These are phyloP conservation scores for Fratercula arctica DNA, from an alignment of 2,797 vertebrate species.

Conservation along the genomic window DNA sequence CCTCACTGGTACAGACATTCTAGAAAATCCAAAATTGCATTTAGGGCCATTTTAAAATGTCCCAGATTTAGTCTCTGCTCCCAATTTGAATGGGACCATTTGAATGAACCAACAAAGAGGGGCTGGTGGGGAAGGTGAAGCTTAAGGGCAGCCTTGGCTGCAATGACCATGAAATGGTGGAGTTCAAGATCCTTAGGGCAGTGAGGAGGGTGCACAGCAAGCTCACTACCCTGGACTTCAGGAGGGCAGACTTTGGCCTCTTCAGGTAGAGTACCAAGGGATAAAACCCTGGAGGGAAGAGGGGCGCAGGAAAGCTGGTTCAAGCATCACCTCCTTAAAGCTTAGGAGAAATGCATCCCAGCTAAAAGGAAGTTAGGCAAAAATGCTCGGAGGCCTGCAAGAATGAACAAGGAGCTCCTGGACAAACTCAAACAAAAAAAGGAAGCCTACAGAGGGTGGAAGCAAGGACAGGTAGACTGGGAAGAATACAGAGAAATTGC, in stretches of 20 bases:
- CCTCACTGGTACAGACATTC: fast-evolving
- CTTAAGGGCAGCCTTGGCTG: background rate
- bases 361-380: background rate
- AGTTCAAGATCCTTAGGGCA: background rate
- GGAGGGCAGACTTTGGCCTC: background rate
- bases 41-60: background rate
- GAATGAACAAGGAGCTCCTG: background rate
- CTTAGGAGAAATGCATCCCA: background rate
- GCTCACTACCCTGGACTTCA: background rate
- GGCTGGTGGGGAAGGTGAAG: background rate
- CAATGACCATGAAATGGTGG: background rate
- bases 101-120: background rate
- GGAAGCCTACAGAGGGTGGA: background rate
- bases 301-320: background rate
- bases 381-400: background rate
- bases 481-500: background rate
- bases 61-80: background rate
- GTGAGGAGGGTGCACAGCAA: background rate
- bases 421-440: background rate
- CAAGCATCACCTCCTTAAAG: background rate
- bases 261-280: background rate
- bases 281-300: background rate
- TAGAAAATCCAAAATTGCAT: background rate
- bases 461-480: background rate
- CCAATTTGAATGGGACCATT: background rate